phyloP scores from a whole-genome alignment of 2,113 vertebrate genomes.

The Laticauda laticaudata region DNA sequence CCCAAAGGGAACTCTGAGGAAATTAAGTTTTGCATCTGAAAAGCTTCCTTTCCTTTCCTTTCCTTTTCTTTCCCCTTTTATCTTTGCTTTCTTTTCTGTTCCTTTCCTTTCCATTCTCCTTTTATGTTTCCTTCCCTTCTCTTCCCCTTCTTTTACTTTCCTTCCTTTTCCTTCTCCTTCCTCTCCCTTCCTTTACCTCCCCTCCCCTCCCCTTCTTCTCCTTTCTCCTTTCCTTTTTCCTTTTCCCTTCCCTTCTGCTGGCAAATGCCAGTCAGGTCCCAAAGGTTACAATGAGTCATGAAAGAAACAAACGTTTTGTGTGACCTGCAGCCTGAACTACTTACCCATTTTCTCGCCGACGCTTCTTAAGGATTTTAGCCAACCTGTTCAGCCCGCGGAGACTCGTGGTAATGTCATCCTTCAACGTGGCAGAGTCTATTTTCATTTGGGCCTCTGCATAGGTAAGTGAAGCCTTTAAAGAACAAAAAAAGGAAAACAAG shows the following conservation, averaged over 20 bases:
- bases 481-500: background rate
- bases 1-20: background rate
- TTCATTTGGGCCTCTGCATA: constrained; percentile 97
- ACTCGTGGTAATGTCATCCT: constrained; percentile 84
- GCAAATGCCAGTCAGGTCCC: background rate
- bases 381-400: constrained; percentile 89
- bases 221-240: too few species aligned
- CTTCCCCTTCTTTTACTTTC: too few species aligned
- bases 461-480: constrained; percentile 87
- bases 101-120: too few species aligned
- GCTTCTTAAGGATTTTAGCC: constrained; percentile 90
- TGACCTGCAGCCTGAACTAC: background rate
- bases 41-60: background rate
- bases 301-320: too few species aligned
- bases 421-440: constrained; percentile 87
- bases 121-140: too few species aligned
- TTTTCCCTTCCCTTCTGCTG: too few species aligned
- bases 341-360: constrained; percentile 90
- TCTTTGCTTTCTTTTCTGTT: too few species aligned
- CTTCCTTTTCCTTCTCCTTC: too few species aligned
- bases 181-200: too few species aligned
- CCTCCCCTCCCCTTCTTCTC: too few species aligned
- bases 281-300: background rate
- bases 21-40: background rate
- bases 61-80: too few species aligned